phyloP scores from a whole-genome alignment of 2,888 invertebrate species.

The Anoplius nigerrimus region DNA sequence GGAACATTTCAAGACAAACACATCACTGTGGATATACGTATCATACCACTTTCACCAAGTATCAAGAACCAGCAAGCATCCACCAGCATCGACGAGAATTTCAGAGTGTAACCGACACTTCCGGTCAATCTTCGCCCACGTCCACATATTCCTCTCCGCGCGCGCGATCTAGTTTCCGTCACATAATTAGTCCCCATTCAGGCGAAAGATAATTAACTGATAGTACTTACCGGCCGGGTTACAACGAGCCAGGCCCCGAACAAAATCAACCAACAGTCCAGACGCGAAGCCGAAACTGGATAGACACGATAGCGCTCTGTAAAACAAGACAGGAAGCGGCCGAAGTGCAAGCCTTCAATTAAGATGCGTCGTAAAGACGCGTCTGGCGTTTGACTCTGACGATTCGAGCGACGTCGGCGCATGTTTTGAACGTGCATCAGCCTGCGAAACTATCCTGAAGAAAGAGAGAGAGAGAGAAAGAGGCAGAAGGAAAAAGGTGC shows the following conservation, averaged over 20 bases:
- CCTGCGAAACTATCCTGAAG: too few relatives aligned
- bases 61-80: slow-evolving; percentile 4
- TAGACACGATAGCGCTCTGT: too few relatives aligned
- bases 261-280: neutral
- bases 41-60: too few relatives aligned
- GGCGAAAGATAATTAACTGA: slow-evolving; percentile 63
- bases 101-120: slow-evolving; percentile 48
- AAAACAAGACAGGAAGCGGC: too few relatives aligned
- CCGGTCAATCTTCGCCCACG: slow-evolving; percentile 49
- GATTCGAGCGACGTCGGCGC: neutral
- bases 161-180: slow-evolving; percentile 63
- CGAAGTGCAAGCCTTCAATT: too few relatives aligned
- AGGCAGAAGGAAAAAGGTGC: neutral
- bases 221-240: slow-evolving; percentile 26
- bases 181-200: slow-evolving; percentile 63
- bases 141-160: slow-evolving; percentile 6
- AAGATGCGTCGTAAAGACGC: too few relatives aligned
- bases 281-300: too few relatives aligned
- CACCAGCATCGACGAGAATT: slow-evolving; percentile 28
- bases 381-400: slow-evolving; percentile 6
- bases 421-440: too few relatives aligned
- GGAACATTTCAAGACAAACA: too few relatives aligned
- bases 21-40: too few relatives aligned
- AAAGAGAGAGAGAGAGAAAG: neutral
- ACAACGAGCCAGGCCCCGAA: neutral